A percentile compares a stretch with the other conserved stretches of the same genome.
Evolutionary conservation across 2,888 invertebrate species (phyloP).

Genomic region (Diarsia dahlii): DNA sequence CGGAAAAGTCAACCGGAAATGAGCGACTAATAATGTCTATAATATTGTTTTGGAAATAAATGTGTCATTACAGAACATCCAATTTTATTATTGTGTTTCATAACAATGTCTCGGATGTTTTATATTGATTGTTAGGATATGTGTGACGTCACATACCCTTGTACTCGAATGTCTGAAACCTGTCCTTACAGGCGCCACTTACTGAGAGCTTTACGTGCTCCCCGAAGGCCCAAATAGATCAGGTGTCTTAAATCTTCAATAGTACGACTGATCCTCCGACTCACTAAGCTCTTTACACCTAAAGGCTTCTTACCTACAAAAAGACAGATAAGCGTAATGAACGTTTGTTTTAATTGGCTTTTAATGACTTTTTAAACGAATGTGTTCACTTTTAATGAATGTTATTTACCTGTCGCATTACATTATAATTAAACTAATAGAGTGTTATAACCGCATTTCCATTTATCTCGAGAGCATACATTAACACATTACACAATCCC

Average conservation of each 20-base stretch:
- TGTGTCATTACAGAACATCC: slow-evolving; percentile 15
- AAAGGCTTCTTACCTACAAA: slow-evolving; percentile 16
- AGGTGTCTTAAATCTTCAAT: slow-evolving; percentile 35
- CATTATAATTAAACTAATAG: slow-evolving; percentile 38
- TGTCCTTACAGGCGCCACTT: slow-evolving; percentile 38
- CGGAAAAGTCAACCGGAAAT: slow-evolving; percentile 28
- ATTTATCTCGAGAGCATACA: slow-evolving; percentile 45
- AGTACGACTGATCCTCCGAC: slow-evolving; percentile 12
- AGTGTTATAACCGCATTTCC: slow-evolving; percentile 42
- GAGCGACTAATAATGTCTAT: slow-evolving; percentile 11
- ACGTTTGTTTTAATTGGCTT: slow-evolving; percentile 16
- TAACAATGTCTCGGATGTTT: slow-evolving; percentile 11
- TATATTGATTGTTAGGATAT: slow-evolving; percentile 28
- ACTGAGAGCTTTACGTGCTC: slow-evolving; percentile 36
- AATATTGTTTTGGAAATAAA: slow-evolving; percentile 14
- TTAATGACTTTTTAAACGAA: slow-evolving; percentile 3
- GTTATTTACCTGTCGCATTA: slow-evolving; percentile 26
- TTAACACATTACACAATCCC: slow-evolving; percentile 19
- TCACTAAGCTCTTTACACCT: slow-evolving; percentile 10
- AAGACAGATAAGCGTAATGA: slow-evolving; percentile 6
- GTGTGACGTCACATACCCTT: slow-evolving; percentile 48
- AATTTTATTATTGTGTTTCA: slow-evolving; percentile 27
- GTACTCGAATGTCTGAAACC: slow-evolving; percentile 17
- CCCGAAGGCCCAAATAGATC: slow-evolving; percentile 27
- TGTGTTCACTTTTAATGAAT: slow-evolving; percentile 5